Percentiles rank a stretch among this genome's conserved stretches.
Conservation (phyloP, 1,140 invertebrate species). For the Pseudomyrmex flavicornis region DNA sequence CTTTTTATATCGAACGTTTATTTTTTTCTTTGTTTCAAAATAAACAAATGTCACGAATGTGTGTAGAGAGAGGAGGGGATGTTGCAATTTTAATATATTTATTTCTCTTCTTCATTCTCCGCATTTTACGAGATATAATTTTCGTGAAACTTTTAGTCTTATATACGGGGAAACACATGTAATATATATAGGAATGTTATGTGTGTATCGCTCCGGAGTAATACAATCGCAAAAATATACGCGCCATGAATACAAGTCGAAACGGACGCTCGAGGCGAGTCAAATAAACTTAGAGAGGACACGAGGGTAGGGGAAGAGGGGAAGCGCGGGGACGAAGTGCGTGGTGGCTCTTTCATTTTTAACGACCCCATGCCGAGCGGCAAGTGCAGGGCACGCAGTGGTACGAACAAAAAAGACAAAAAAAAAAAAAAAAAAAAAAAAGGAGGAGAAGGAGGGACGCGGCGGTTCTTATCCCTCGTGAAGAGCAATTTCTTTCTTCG, state of each 20-base stretch:
- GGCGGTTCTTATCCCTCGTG: not conserved
- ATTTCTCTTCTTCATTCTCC: too few relatives aligned
- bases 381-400: slow-evolving; percentile 42
- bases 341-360: slow-evolving; percentile 53
- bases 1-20: too few relatives aligned
- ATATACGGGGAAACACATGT: too few relatives aligned
- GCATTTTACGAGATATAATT: too few relatives aligned
- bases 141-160: too few relatives aligned
- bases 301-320: not conserved
- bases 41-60: too few relatives aligned
- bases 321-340: not conserved
- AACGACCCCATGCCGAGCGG: slow-evolving; percentile 55
- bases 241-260: not conserved
- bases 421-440: not conserved
- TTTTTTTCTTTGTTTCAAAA: too few relatives aligned
- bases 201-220: not conserved
- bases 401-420: slow-evolving; percentile 18
- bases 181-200: not conserved
- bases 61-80: too few relatives aligned
- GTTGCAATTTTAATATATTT: too few relatives aligned
- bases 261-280: not conserved
- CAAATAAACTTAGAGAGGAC: slow-evolving; percentile 49
- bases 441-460: not conserved
- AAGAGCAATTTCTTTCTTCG: slow-evolving; percentile 24
- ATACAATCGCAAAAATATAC: slow-evolving; percentile 16